These are phyloP conservation scores for Zeus faber DNA, from an alignment of 2,113 vertebrate species.

Conservation along the genomic window DNA sequence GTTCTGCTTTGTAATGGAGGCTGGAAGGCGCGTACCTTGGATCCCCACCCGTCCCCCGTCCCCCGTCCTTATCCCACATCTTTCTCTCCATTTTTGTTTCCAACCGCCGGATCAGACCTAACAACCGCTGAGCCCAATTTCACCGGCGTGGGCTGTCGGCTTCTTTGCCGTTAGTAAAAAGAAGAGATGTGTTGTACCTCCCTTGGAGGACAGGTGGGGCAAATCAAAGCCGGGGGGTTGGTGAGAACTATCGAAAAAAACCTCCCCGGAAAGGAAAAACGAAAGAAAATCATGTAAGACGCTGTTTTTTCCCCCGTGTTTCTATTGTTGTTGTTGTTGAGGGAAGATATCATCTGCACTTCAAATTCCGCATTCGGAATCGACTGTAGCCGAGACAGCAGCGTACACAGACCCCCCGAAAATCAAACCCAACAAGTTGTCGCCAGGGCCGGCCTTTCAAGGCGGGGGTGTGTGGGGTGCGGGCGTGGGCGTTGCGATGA, in stretches of 20 bases:
- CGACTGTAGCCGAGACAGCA: neutral
- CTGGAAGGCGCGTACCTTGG: too few relatives aligned
- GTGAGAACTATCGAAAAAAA: neutral
- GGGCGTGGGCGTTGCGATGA: too few relatives aligned
- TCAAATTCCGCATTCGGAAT: neutral
- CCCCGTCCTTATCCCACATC: too few relatives aligned
- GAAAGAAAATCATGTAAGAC: neutral
- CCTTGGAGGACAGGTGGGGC: neutral
- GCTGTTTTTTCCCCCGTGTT: too few relatives aligned
- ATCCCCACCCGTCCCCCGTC: too few relatives aligned
- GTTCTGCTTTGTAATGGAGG: too few relatives aligned
- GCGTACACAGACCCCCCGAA: too few relatives aligned
- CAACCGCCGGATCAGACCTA: constrained; percentile 15
- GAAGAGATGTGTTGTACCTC: neutral
- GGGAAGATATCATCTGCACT: neutral
- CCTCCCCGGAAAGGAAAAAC: neutral
- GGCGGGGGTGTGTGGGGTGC: too few relatives aligned
- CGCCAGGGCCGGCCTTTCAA: too few relatives aligned
- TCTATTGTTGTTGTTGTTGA: too few relatives aligned
- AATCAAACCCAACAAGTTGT: too few relatives aligned
- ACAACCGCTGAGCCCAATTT: constrained; percentile 12
- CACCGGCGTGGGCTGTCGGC: neutral
- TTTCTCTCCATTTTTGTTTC: too few relatives aligned
- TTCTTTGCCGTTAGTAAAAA: neutral
- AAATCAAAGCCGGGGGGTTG: neutral